These are phyloP conservation scores for Montipora capitata DNA, from an alignment of 92 coral and sea anemone genomes.

Conservation along the genomic window DNA sequence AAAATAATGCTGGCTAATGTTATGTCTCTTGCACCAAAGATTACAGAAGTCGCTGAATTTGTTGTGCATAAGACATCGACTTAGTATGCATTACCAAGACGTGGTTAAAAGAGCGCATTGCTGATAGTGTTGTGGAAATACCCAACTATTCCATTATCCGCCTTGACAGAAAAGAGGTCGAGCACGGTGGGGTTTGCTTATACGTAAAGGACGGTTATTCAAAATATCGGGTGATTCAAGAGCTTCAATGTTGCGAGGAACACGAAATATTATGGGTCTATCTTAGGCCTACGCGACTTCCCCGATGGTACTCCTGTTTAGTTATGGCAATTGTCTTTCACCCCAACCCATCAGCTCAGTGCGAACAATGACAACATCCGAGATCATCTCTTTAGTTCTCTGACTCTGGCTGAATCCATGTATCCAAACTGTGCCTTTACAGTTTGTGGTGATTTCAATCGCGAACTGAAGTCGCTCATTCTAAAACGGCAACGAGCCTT, in stretches of 20 bases:
- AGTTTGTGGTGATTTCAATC: slow-evolving; percentile 56
- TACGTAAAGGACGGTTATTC: not conserved
- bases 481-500: not conserved
- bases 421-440: slow-evolving; percentile 41
- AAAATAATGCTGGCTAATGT: not conserved
- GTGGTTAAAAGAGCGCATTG: slow-evolving; percentile 47
- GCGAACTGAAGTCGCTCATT: not conserved
- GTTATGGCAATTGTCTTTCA: slow-evolving; percentile 20
- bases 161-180: not conserved
- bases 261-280: slow-evolving; percentile 31
- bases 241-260: slow-evolving; percentile 19
- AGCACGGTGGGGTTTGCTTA: slow-evolving; percentile 12
- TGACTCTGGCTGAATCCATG: slow-evolving; percentile 19
- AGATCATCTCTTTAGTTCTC: slow-evolving; percentile 27
- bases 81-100: slow-evolving; percentile 35
- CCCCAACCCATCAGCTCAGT: slow-evolving; percentile 11
- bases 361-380: slow-evolving; percentile 25
- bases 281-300: slow-evolving; percentile 29
- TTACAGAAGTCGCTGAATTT: slow-evolving; percentile 65
- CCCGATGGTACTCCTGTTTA: slow-evolving; percentile 25
- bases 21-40: slow-evolving; percentile 63
- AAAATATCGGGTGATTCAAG: slow-evolving; percentile 10
- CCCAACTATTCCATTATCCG: slow-evolving; percentile 5
- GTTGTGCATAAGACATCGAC: slow-evolving; percentile 5
- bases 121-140: slow-evolving; percentile 31